Percentiles rank a stretch among this genome's conserved stretches.
These are phyloP conservation scores for Lophius americanus DNA, from an alignment of 2,797 vertebrate genomes.

Conservation along the genomic window DNA sequence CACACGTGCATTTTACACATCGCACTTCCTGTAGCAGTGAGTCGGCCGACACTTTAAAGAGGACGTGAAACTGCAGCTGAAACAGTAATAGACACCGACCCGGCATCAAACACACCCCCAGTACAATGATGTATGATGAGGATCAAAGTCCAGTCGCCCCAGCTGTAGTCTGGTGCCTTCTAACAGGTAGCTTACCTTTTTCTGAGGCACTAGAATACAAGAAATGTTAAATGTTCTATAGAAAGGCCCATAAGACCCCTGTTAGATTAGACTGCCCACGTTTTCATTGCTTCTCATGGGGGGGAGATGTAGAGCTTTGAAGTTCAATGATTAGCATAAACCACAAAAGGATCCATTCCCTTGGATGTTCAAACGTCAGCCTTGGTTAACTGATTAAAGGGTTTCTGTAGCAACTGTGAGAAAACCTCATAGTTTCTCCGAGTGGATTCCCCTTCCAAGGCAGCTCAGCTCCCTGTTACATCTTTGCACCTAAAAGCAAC, in stretches of 20 bases:
- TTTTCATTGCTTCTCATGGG: neutral
- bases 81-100: constrained; percentile 8
- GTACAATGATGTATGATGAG: neutral
- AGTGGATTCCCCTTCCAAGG: no score
- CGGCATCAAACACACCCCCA: constrained; percentile 42
- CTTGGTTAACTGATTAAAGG: neutral
- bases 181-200: no score
- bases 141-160: constrained; percentile 39
- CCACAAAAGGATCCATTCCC: neutral
- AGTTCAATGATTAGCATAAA: neutral
- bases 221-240: no score
- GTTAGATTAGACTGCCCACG: no score
- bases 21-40: neutral
- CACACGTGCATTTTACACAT: constrained; percentile 13
- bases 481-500: no score
- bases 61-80: constrained; percentile 44
- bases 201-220: no score
- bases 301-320: neutral
- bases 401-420: neutral
- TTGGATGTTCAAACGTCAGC: neutral
- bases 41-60: neutral
- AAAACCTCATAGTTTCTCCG: neutral
- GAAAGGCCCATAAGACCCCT: no score
- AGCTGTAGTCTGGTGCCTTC: no score
- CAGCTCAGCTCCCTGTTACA: no score